A percentile compares a stretch with the other conserved stretches of the same genome.
Evolutionary conservation across 2,888 invertebrate genomes (phyloP).

Genomic region (Lacanobia wlatinum): DNA sequence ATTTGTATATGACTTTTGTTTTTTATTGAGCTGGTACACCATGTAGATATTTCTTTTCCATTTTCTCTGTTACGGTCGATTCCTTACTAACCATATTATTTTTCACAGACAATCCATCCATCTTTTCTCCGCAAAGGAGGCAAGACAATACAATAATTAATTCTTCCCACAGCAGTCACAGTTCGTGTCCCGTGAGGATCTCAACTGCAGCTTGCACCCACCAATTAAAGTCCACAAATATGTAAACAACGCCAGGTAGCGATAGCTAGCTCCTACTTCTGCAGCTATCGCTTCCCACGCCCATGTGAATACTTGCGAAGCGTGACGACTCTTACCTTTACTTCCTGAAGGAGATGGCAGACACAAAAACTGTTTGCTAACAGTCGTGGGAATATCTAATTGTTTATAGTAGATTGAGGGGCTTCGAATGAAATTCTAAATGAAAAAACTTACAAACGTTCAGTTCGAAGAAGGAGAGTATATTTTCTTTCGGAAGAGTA

Average conservation of each 20-base stretch:
- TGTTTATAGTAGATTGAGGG: slow-evolving; percentile 16
- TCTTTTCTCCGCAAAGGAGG: neutral
- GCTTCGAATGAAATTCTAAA: neutral
- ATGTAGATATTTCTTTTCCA: no score
- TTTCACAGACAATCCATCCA: neutral
- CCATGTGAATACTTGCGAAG: slow-evolving; percentile 55
- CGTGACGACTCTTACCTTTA: slow-evolving; percentile 70
- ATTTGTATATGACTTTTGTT: no score
- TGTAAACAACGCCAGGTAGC: slow-evolving; percentile 52
- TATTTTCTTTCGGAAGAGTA: neutral
- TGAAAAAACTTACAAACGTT: no score
- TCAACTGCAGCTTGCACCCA: slow-evolving; percentile 18
- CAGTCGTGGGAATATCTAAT: slow-evolving; percentile 54
- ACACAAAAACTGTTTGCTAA: slow-evolving; percentile 49
- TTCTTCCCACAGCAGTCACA: slow-evolving; percentile 52
- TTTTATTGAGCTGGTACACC: no score
- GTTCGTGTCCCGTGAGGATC: slow-evolving; percentile 17
- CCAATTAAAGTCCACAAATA: slow-evolving; percentile 56
- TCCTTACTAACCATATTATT: neutral
- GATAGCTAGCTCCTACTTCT: slow-evolving; percentile 32
- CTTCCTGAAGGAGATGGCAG: slow-evolving; percentile 67
- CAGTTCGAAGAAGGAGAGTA: no score
- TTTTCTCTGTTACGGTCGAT: no score
- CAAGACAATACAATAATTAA: neutral
- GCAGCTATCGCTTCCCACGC: slow-evolving; percentile 61